Evolutionary conservation across 2,113 vertebrate species (phyloP).

Genomic region (Dryoscopus gambensis): DNA sequence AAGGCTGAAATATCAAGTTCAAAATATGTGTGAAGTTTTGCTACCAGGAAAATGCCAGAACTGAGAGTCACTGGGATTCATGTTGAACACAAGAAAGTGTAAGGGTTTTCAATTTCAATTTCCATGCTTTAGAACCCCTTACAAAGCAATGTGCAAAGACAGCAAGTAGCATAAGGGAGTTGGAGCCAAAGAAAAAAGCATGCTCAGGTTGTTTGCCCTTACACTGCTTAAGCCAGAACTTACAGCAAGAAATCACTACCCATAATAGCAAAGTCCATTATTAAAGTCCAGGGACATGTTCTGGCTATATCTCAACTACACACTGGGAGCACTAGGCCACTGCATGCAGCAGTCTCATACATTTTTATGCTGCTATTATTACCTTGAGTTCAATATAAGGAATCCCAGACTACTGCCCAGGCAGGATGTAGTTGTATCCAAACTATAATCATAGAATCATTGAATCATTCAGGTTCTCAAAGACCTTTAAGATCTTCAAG

Average conservation of each 20-base stretch:
- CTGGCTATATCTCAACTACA: constrained; percentile 3
- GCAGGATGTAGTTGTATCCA: not conserved
- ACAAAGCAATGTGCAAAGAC: constrained; percentile 17
- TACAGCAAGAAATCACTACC: constrained; percentile 10
- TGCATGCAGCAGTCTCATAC: not conserved
- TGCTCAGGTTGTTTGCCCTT: constrained; percentile 30
- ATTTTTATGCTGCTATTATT: constrained; percentile 35
- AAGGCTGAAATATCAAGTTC: not conserved
- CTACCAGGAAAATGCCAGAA: not conserved
- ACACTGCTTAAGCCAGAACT: constrained; percentile 1
- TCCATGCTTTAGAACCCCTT: not conserved
- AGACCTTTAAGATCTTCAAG: not conserved
- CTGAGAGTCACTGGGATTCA: not conserved
- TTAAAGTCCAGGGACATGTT: constrained; percentile 36
- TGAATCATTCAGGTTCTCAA: not conserved
- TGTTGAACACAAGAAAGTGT: not conserved
- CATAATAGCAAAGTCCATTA: not conserved
- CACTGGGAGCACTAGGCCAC: constrained; percentile 1
- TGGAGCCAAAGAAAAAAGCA: constrained; percentile 13
- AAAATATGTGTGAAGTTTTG: not conserved
- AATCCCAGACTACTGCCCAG: not conserved
- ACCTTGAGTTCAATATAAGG: constrained; percentile 3
- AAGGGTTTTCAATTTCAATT: constrained; percentile 10
- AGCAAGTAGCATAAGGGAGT: constrained; percentile 22
- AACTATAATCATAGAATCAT: not conserved